Percentiles rank a stretch among this genome's conserved stretches.
Evolutionary conservation across 2,888 invertebrate genomes (phyloP).

Genomic region (Eristalis intricaria): DNA sequence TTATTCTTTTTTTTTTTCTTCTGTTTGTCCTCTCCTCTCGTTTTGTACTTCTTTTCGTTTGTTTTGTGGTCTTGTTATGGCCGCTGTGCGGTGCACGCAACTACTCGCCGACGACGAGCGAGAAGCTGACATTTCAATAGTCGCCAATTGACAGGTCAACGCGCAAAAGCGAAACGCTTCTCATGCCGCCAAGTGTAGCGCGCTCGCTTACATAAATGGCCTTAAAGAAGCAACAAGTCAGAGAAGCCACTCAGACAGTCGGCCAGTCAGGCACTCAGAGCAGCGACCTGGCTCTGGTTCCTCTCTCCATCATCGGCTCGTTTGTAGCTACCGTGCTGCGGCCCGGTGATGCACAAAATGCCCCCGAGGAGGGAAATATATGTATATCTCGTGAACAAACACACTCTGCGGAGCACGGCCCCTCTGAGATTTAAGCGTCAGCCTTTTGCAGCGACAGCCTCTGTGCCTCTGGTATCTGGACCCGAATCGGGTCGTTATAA

Average conservation of each 20-base stretch:
- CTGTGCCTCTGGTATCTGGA: slow-evolving; percentile 66
- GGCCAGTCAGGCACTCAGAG: background rate
- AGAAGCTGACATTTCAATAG: slow-evolving; percentile 81
- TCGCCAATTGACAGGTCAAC: slow-evolving; percentile 81
- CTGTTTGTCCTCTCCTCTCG: background rate
- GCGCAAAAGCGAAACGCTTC: slow-evolving; percentile 76
- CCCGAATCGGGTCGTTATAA: slow-evolving; percentile 80
- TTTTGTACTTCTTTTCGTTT: background rate
- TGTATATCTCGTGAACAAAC: background rate
- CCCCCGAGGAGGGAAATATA: background rate
- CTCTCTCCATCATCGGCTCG: slow-evolving; percentile 15
- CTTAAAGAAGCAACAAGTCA: slow-evolving; percentile 44
- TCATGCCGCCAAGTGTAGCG: slow-evolving; percentile 70
- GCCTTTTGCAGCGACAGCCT: background rate
- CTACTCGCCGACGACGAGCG: slow-evolving; percentile 47
- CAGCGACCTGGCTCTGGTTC: slow-evolving; percentile 13
- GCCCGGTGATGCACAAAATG: slow-evolving; percentile 32
- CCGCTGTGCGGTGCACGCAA: slow-evolving; percentile 54
- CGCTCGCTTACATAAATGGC: slow-evolving; percentile 57
- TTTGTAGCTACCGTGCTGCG: slow-evolving; percentile 26
- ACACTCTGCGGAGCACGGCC: background rate
- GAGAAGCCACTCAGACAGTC: slow-evolving; percentile 3
- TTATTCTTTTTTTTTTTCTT: background rate
- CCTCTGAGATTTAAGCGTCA: slow-evolving; percentile 68
- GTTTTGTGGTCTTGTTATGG: slow-evolving; percentile 15